Percentiles rank a stretch among this genome's conserved stretches.
Evolutionary conservation across 2,113 vertebrate genomes (phyloP).

Genomic region (Progne subis): DNA sequence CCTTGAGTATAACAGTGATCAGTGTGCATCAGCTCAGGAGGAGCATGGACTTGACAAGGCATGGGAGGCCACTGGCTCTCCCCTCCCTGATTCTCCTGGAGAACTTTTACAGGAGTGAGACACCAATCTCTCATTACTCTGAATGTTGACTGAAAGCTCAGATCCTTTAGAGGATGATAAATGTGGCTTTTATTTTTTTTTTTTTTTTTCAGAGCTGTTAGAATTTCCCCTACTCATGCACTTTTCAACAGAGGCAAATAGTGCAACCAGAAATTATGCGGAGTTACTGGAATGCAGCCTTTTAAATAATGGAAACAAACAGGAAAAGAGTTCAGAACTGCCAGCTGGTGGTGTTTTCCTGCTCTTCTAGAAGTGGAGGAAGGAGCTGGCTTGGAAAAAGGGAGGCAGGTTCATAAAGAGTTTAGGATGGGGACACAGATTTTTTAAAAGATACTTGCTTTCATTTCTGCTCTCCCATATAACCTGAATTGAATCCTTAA

Average conservation of each 20-base stretch:
- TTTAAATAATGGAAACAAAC: neutral
- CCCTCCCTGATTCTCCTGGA: neutral
- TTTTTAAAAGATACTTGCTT: neutral
- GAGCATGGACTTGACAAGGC: constrained; percentile 15
- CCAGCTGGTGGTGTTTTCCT: neutral
- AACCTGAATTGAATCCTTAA: neutral
- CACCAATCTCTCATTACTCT: neutral
- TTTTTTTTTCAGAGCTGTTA: neutral
- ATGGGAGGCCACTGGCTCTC: neutral
- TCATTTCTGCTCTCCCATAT: neutral
- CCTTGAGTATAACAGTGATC: neutral
- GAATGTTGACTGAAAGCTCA: neutral
- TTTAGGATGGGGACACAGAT: neutral
- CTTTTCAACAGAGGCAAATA: neutral
- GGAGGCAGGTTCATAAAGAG: neutral
- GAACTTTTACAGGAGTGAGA: neutral
- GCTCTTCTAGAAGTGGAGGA: neutral
- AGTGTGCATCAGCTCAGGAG: neutral
- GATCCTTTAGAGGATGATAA: neutral
- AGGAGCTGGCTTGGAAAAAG: neutral
- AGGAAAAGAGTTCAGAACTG: neutral
- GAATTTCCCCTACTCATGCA: neutral
- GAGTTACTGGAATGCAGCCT: neutral
- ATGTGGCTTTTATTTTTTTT: neutral
- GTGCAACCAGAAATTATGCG: neutral